A percentile compares a stretch with the other conserved stretches of the same genome.
These are phyloP conservation scores for Oryzias javanicus DNA, from an alignment of 2,113 vertebrate genomes.

Conservation along the genomic window DNA sequence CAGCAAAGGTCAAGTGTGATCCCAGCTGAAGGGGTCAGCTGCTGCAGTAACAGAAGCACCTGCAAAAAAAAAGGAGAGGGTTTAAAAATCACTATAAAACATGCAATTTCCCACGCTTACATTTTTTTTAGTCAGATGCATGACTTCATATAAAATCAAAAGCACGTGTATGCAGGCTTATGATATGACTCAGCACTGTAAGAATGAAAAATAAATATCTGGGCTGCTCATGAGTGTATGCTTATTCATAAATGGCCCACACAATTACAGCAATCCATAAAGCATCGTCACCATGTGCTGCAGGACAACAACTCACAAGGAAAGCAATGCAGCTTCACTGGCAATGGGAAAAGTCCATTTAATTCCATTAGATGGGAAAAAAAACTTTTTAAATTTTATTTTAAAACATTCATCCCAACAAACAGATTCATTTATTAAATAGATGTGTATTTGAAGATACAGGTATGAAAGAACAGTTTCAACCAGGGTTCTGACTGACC, in stretches of 20 bases:
- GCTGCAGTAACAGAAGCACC: slow-evolving; percentile 35
- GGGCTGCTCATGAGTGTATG: slow-evolving; percentile 9
- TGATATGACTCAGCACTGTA: slow-evolving; percentile 3
- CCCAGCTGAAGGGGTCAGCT: slow-evolving; percentile 23
- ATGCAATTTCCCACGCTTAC: background rate
- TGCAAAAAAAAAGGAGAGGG: slow-evolving; percentile 15
- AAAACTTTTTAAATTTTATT: slow-evolving; percentile 4
- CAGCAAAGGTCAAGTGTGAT: slow-evolving; percentile 48
- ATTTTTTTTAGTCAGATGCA: background rate
- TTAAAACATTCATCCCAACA: slow-evolving; percentile 2
- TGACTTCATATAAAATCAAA: background rate
- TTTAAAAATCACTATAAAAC: background rate
- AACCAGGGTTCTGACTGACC: no score
- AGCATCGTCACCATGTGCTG: slow-evolving; percentile 8
- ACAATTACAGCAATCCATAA: slow-evolving; percentile 7
- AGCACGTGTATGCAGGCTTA: background rate
- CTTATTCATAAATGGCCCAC: slow-evolving; percentile 22
- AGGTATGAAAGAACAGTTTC: no score
- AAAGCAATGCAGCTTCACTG: slow-evolving; percentile 9
- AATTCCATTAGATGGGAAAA: slow-evolving; percentile 18
- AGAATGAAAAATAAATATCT: slow-evolving; percentile 18
- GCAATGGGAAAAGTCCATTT: slow-evolving; percentile 20
- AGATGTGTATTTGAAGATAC: no score
- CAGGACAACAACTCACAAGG: slow-evolving; percentile 1
- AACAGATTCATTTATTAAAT: slow-evolving; percentile 8